Evolutionary conservation across 1,140 invertebrate genomes (phyloP).

Genomic region (Holcopasites calliopsidis): DNA sequence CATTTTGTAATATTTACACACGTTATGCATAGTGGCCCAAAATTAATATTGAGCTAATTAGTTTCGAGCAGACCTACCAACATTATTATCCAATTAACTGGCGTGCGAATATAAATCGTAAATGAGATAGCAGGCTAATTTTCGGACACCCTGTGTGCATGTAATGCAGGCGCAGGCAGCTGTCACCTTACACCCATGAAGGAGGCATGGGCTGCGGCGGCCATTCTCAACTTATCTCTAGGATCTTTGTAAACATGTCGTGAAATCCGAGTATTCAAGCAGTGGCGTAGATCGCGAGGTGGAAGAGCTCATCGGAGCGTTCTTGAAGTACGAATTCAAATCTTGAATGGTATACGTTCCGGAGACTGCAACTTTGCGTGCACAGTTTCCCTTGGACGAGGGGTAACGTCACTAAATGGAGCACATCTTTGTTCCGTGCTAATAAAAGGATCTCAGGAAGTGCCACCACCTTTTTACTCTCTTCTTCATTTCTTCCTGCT

Average conservation of each 20-base stretch:
- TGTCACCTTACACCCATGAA: conserved; percentile 80
- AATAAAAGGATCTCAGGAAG: conserved; percentile 61
- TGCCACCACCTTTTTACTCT: conserved; percentile 40
- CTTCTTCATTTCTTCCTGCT: conserved; percentile 22
- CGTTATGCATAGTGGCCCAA: too few species aligned
- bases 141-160: conserved; percentile 55
- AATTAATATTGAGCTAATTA: background rate
- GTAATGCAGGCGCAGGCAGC: conserved; percentile 76
- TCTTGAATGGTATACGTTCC: conserved; percentile 36
- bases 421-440: conserved; percentile 71
- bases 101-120: conserved; percentile 5
- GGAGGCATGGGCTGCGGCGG: conserved; percentile 74
- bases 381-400: conserved; percentile 67
- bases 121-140: conserved; percentile 36
- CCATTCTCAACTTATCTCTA: conserved; percentile 81
- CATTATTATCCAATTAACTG: background rate
- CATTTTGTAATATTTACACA: background rate
- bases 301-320: conserved; percentile 47
- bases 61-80: background rate
- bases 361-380: conserved; percentile 39
- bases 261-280: conserved; percentile 79
- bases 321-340: conserved; percentile 39
- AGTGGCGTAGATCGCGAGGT: conserved; percentile 76
- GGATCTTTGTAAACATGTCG: conserved; percentile 81
- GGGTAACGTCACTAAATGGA: conserved; percentile 70